These are phyloP conservation scores for Formica aserva DNA, from an alignment of 2,888 invertebrate species.

Conservation along the genomic window DNA sequence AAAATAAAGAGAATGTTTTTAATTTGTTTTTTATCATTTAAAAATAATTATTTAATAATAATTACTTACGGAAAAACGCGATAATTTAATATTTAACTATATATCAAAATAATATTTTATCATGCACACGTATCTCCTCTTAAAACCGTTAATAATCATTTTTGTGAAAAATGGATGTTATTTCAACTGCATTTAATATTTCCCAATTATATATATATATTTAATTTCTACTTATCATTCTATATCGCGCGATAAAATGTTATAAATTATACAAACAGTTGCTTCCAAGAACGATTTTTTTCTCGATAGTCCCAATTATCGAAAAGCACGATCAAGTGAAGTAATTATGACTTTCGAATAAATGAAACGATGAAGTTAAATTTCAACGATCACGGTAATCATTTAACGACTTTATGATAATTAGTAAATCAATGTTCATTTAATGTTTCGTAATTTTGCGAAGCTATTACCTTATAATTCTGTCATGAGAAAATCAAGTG, in stretches of 20 bases:
- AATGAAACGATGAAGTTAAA: not conserved
- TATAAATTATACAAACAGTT: slow-evolving; percentile 18
- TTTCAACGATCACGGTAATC: not conserved
- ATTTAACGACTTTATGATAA: not conserved
- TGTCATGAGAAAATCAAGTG: not conserved
- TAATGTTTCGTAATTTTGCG: not conserved
- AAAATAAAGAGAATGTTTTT: not conserved
- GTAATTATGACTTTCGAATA: slow-evolving; percentile 1
- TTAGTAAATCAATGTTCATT: not conserved
- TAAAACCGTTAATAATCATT: not conserved
- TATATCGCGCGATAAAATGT: not conserved
- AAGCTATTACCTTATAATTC: not conserved
- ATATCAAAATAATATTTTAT: not conserved
- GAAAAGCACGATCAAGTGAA: slow-evolving; percentile 15
- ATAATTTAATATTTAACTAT: slow-evolving; percentile 16
- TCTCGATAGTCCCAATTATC: not conserved
- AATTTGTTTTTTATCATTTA: not conserved
- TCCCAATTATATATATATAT: slow-evolving; percentile 9
- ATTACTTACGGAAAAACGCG: slow-evolving; percentile 31
- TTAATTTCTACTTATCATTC: not conserved
- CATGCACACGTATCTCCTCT: not conserved
- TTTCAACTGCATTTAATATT: slow-evolving; percentile 1
- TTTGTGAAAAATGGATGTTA: slow-evolving; percentile 14
- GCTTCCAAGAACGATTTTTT: not conserved
- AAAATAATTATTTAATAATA: slow-evolving; percentile 14